Base-by-base conservation (phyloP, 2,113 vertebrate genomes). In the Hyla sarda region DNA sequence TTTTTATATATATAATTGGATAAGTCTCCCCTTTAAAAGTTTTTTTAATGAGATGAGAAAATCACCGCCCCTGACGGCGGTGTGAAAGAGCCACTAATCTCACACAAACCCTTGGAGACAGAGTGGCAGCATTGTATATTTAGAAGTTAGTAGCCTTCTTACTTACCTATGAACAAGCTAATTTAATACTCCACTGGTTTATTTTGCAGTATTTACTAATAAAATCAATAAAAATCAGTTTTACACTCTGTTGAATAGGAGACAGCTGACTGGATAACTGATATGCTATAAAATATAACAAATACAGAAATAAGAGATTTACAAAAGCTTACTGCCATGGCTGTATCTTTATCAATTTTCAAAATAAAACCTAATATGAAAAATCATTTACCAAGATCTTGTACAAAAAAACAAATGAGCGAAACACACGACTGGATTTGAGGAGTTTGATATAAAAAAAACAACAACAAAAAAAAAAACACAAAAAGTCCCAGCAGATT, bases 141-240 rank as follows among this genome's bases (percentile, higher is more conserved):
- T 41, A 30, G 14, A 67, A 7, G 8, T 9, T 32, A 65, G 25
- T 17, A 65, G 28, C 1, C 62, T 13, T 30, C 30, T 25, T 7
- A n/a, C 28, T 34, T 69, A 14, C 17, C 65, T 7, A 7, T 62
- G n/a, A 32, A 65, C 16, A 6, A 65, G n/a, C 25, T 25, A 1
- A 25, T 67, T 10, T 71, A 71, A 71, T 41, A 71, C 67, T 71
- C 34, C 67, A 71, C 13, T 41, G 67, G 34, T 16, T 71, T 71
- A 71, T 41, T 37, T 69, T 28, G 17, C 17, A 69, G 7, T 34
- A 34, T 34, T 34, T 21, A n/a, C 56, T n/a, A 34, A n/a, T 9
- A 69, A 34, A 69, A 34, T 32, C 7, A 7, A 41, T 16, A 32
- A 2, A 1, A 30, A 6, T 34, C 30, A 69, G 41, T n/a, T n/a